Evolutionary conservation across 2,797 vertebrate genomes (phyloP).

Genomic region (Myotis myotis): DNA sequence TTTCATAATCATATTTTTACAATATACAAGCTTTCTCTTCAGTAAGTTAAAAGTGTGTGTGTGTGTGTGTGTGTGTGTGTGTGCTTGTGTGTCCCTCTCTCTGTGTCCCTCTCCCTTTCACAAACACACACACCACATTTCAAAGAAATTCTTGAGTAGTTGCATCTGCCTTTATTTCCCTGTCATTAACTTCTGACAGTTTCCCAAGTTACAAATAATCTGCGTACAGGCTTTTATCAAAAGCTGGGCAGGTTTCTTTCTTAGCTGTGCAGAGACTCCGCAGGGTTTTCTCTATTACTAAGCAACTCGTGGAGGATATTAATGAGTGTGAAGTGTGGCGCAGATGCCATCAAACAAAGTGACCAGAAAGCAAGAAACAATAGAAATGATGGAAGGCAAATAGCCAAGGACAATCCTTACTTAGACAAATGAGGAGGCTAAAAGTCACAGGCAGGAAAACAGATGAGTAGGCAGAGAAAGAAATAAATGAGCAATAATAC

Average conservation of each 20-base stretch:
- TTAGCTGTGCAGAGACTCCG: constrained; percentile 41
- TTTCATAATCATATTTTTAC: not conserved
- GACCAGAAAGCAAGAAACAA: constrained; percentile 68
- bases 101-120: not conserved
- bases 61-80: not conserved
- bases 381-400: constrained; percentile 64
- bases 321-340: constrained; percentile 62
- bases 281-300: constrained; percentile 50
- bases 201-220: constrained; percentile 67
- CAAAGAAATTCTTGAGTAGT: constrained; percentile 46
- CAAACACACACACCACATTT: constrained; percentile 22
- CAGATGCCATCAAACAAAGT: constrained; percentile 68
- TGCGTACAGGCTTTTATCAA: constrained; percentile 66
- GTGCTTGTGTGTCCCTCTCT: not conserved
- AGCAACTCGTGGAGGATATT: constrained; percentile 64
- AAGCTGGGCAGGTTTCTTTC: constrained; percentile 51
- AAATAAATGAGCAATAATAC: constrained; percentile 78
- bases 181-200: constrained; percentile 75
- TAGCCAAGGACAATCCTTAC: constrained; percentile 73
- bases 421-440: constrained; percentile 78
- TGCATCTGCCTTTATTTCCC: constrained; percentile 63
- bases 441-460: constrained; percentile 77
- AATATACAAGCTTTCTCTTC: not conserved
- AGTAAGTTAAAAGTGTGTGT: not conserved
- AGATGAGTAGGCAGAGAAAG: constrained; percentile 75